phyloP scores from a whole-genome alignment of 2,888 invertebrate genomes.

The Anarsia innoxiella region DNA sequence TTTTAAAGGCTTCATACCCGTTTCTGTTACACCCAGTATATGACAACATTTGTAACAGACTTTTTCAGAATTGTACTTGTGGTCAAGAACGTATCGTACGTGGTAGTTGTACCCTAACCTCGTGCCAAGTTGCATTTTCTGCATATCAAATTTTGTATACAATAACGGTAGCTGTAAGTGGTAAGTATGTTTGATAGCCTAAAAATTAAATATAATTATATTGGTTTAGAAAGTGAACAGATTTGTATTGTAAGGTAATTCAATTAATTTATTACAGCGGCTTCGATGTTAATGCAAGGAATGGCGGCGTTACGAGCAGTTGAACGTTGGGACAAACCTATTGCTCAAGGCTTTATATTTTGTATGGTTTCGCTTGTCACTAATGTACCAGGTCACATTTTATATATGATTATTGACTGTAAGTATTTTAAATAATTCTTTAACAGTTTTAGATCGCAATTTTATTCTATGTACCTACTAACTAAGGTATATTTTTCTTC shows the following conservation, averaged over 20 bases:
- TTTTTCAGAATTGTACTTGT: slow-evolving; percentile 49
- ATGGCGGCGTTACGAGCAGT: slow-evolving; percentile 53
- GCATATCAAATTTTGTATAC: slow-evolving; percentile 51
- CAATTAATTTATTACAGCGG: slow-evolving; percentile 39
- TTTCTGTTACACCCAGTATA: no score
- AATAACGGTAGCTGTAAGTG: slow-evolving; percentile 45
- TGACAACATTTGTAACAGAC: slow-evolving; percentile 33
- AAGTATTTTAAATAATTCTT: no score
- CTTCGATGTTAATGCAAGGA: slow-evolving; percentile 55
- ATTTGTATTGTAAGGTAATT: background rate
- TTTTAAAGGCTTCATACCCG: no score
- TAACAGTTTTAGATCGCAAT: no score
- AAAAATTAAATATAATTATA: background rate
- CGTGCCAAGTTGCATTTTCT: slow-evolving; percentile 37
- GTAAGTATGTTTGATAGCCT: slow-evolving; percentile 22
- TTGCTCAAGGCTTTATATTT: slow-evolving; percentile 41
- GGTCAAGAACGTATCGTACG: slow-evolving; percentile 36
- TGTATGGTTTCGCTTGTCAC: slow-evolving; percentile 37
- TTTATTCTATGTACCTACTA: no score
- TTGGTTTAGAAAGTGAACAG: background rate
- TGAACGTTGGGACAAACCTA: slow-evolving; percentile 38
- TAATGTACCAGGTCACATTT: slow-evolving; percentile 38
- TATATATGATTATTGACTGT: slow-evolving; percentile 53
- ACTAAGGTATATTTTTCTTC: background rate
- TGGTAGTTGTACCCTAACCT: slow-evolving; percentile 44